These are phyloP conservation scores for Pteropus alecto DNA, from an alignment of 2,113 vertebrate species.

Conservation along the genomic window DNA sequence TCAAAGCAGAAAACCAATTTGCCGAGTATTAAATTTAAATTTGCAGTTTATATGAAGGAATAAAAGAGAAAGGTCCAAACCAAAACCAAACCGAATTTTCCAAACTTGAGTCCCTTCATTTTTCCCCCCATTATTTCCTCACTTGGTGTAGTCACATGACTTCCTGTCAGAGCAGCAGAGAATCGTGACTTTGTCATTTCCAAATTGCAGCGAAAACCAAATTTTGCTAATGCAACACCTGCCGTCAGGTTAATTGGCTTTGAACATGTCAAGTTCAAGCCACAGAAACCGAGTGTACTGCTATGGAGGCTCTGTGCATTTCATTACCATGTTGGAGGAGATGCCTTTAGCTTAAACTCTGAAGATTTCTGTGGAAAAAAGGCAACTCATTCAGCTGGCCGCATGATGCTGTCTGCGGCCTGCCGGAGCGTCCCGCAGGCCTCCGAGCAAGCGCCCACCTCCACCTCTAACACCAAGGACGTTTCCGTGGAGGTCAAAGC, in stretches of 20 bases:
- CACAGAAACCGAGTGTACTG: not conserved
- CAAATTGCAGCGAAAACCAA: not conserved
- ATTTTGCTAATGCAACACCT: not conserved
- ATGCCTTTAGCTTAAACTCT: not conserved
- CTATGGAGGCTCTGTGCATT: not conserved
- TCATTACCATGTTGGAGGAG: not conserved
- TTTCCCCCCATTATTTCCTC: not conserved
- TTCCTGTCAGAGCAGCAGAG: not conserved
- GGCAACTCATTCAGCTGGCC: not conserved
- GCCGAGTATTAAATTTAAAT: not conserved
- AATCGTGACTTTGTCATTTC: not conserved
- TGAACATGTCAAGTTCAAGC: not conserved
- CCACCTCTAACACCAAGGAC: not conserved
- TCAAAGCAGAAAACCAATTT: not conserved
- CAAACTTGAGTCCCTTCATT: not conserved
- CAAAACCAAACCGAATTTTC: not conserved
- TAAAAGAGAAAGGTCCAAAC: not conserved
- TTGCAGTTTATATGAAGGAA: not conserved
- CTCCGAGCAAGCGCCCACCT: not conserved
- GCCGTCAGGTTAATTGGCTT: not conserved
- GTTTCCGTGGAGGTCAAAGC: not conserved
- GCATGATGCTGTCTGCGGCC: not conserved
- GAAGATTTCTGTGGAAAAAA: not conserved
- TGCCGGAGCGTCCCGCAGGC: not conserved
- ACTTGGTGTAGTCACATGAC: not conserved